Conservation (phyloP, 2,888 invertebrate species). For the Malacosoma neustria region DNA sequence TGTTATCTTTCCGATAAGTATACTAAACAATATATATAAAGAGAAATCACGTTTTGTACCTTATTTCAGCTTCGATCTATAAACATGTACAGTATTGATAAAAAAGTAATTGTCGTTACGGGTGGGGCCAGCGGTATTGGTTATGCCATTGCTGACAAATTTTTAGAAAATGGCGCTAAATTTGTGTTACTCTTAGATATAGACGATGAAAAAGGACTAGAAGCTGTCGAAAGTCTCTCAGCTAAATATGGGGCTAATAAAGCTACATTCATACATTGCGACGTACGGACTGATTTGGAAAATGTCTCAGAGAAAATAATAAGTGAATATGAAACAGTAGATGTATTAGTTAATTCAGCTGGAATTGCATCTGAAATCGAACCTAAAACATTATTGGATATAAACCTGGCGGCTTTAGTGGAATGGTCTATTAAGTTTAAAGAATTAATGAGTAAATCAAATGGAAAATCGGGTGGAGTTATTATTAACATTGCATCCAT, state of each 20-base stretch:
- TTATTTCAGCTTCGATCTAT: too few relatives aligned
- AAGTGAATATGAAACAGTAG: conserved; percentile 30
- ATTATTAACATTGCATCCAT: conserved; percentile 77
- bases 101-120: conserved; percentile 33
- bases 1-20: too few relatives aligned
- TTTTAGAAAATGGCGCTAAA: conserved; percentile 49
- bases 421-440: conserved; percentile 59
- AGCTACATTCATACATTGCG: conserved; percentile 56
- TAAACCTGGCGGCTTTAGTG: conserved; percentile 33
- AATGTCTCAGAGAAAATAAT: conserved; percentile 29
- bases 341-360: conserved; percentile 53
- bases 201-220: conserved; percentile 31
- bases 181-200: conserved; percentile 30
- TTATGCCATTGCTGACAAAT: conserved; percentile 44
- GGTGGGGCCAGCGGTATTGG: conserved; percentile 70
- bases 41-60: too few relatives aligned
- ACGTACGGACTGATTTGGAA: conserved; percentile 59
- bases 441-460: conserved; percentile 68
- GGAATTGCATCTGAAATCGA: conserved; percentile 31
- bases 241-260: conserved; percentile 46
- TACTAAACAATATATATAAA: too few relatives aligned
- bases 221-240: conserved; percentile 41
- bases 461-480: conserved; percentile 71
- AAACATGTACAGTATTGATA: conserved; percentile 1
- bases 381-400: conserved; percentile 20